Evolutionary conservation across 2,888 invertebrate genomes (phyloP).

Genomic region (Dasypolia templi): DNA sequence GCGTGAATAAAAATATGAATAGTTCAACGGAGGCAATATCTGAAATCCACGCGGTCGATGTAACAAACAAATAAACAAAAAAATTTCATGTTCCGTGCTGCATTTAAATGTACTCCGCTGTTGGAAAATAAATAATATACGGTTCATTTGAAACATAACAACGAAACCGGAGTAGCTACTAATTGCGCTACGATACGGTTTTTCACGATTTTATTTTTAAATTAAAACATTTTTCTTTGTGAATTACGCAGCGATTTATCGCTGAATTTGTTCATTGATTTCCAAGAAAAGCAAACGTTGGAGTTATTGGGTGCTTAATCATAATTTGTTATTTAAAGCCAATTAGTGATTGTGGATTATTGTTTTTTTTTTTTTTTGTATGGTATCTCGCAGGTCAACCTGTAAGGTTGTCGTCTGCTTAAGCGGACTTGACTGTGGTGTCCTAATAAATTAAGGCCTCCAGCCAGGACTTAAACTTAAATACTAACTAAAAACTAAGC

Average conservation of each 20-base stretch:
- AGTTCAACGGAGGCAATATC: neutral
- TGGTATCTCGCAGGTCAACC: too few relatives aligned
- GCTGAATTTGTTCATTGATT: constrained; percentile 7
- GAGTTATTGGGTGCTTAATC: constrained; percentile 11
- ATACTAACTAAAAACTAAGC: too few relatives aligned
- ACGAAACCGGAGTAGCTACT: constrained; percentile 29
- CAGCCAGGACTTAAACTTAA: too few relatives aligned
- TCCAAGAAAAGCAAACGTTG: constrained; percentile 8
- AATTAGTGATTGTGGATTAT: constrained; percentile 15
- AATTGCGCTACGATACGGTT: constrained; percentile 38
- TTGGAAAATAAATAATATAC: constrained; percentile 58
- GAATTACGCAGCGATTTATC: constrained; percentile 36
- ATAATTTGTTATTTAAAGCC: constrained; percentile 6
- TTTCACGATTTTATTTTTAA: constrained; percentile 31
- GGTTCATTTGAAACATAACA: constrained; percentile 45
- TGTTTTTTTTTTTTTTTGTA: too few relatives aligned
- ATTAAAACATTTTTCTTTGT: constrained; percentile 7
- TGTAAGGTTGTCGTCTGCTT: too few relatives aligned
- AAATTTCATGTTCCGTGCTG: constrained; percentile 55
- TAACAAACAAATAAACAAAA: constrained; percentile 16
- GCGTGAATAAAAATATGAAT: neutral
- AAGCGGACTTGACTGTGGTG: too few relatives aligned
- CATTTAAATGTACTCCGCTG: constrained; percentile 59
- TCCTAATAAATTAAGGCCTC: too few relatives aligned
- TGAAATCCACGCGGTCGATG: constrained; percentile 1